phyloP scores from a whole-genome alignment of 2,797 vertebrate species.

The Eupleurogrammus muticus region DNA sequence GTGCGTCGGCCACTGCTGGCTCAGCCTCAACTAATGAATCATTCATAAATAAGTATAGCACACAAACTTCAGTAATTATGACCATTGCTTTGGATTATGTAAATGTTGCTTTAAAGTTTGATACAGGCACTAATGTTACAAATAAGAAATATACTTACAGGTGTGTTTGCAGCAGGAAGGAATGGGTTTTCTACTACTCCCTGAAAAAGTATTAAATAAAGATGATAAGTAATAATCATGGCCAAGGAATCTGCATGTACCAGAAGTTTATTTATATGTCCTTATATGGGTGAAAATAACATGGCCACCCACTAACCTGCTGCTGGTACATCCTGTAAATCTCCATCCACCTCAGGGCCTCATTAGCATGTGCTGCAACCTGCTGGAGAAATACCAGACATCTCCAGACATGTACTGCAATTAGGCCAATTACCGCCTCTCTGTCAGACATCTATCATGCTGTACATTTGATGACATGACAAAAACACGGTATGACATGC shows the following conservation, averaged over 20 bases:
- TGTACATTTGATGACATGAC: constrained; percentile 38
- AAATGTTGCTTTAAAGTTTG: background rate
- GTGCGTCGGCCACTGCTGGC: constrained; percentile 9
- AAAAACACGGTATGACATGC: constrained; percentile 47
- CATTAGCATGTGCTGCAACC: constrained; percentile 76
- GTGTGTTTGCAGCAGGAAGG: constrained; percentile 58
- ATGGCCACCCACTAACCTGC: constrained; percentile 68
- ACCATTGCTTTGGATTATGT: background rate
- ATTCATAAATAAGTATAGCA: background rate
- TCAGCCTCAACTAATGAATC: constrained; percentile 39
- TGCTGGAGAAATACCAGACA: constrained; percentile 67
- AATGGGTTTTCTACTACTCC: constrained; percentile 70
- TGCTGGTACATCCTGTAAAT: constrained; percentile 80
- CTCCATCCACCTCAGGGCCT: constrained; percentile 82
- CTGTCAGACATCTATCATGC: constrained; percentile 42
- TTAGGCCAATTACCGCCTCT: constrained; percentile 39
- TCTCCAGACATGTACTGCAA: constrained; percentile 59
- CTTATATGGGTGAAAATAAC: constrained; percentile 6
- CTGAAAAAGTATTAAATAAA: constrained; percentile 52
- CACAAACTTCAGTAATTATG: constrained; percentile 1
- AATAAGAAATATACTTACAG: constrained; percentile 57
- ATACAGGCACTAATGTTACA: background rate
- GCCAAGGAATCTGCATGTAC: constrained; percentile 1
- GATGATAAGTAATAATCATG: constrained; percentile 16
- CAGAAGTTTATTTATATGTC: background rate